Evolutionary conservation across 1,140 invertebrate genomes (phyloP), one percentile per base, ranked within the genome.

Genomic region (Bicyclus anynana): DNA sequence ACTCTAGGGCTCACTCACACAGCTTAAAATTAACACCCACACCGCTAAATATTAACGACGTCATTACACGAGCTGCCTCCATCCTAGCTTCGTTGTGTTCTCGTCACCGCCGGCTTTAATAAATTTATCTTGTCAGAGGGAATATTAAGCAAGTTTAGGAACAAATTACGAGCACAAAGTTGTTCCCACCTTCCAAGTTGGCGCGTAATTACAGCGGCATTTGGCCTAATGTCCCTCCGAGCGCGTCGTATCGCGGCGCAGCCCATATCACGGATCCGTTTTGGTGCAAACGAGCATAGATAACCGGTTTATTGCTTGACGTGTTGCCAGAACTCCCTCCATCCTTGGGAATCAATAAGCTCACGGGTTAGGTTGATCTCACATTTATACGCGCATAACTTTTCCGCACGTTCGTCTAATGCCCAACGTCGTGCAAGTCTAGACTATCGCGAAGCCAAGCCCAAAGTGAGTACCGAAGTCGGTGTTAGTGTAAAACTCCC

Each of bases 51-150:
- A 68, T 69, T 65, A 63, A 74, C 61, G 61, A 55, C 37, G 64
- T 73, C 62, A 68, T 77, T 77, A 73, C 61, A 62, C 53, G 17
- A 53, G 47, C 51, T 49, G 60, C 67, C 59, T 67, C 49, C 48
- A 72, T 75, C 67, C 65, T 62, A 65, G 62, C 54, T 65, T 59
- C 33, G 51, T 44, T 50, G 26, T 58, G 52, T 62, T 58, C 69
- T 76, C 69, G 63, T 72, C 75, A 74, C 66, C 62, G 65, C 57
- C 62, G 65, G 68, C 65, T 59, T 72, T 84, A 87, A 84, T 83
- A 84, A 84, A 87, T 87, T 87, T 80, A 87, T 77, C 79, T 79
- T 77, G 77, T 83, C 84, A 83, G 68, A 76, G 72, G 79, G 72
- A 76, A 77, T 82, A 84, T 87, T 87, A 84, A 82, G 74, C 70